phyloP scores from a whole-genome alignment of 2,113 vertebrate species.

The Dryoscopus gambensis region DNA sequence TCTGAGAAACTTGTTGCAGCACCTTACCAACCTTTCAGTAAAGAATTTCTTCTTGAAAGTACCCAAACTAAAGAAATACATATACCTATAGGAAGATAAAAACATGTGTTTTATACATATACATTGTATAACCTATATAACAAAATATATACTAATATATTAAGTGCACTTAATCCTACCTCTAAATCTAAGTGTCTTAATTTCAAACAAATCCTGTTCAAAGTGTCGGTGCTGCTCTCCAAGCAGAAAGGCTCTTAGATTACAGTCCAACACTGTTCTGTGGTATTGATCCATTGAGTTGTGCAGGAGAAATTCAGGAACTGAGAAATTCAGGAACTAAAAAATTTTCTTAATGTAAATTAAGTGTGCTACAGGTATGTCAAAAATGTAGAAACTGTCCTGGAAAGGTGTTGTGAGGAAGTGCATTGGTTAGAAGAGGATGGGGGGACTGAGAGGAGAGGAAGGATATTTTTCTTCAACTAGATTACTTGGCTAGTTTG shows the following conservation, averaged over 20 bases:
- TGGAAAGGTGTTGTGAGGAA: neutral
- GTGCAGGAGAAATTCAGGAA: neutral
- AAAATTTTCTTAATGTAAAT: neutral
- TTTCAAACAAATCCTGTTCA: neutral
- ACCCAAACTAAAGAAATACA: neutral
- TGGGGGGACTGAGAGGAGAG: accelerated
- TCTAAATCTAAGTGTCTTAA: neutral
- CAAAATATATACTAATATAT: neutral
- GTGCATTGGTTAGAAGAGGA: neutral
- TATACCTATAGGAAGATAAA: neutral
- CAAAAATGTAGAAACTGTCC: neutral
- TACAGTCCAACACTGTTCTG: neutral
- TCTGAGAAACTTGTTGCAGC: neutral
- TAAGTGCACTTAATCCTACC: neutral
- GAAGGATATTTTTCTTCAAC: neutral
- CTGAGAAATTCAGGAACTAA: neutral
- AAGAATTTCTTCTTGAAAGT: neutral
- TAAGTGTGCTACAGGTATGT: neutral
- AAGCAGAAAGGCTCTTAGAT: neutral
- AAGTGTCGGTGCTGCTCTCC: neutral
- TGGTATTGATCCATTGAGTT: neutral
- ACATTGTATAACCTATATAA: neutral
- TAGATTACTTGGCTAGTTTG: neutral
- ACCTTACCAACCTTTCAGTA: neutral
- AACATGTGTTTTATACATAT: neutral